Base-by-base conservation (phyloP, 2,888 invertebrate genomes). In the Eupsilia transversa region DNA sequence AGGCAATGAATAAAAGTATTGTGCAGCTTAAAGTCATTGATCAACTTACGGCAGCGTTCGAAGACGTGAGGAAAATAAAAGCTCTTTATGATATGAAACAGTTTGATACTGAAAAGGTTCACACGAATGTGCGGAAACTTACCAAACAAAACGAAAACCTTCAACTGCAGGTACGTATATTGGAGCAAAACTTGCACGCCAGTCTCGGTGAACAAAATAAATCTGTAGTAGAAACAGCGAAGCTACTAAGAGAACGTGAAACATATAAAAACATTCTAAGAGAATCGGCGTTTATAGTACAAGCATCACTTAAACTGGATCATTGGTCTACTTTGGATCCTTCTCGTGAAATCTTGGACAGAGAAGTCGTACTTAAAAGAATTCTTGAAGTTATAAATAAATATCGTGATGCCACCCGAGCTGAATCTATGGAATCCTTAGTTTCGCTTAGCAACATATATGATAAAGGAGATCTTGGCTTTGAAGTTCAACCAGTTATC, bases 1-100 rank as follows among this genome's bases (percentile, higher is more conserved):
- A 97, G 87, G 97, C 97, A 30, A 94, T 97, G 3, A 95, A 96
- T 30, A 97, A 97, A 91, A 97, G 96, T 59, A 93, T 96, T 35
- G 96, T 97, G 17, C 98, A 98, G 89, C 94, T 97, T 17, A 97
- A 97, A 89, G 95, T 97, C 1, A 98, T 98, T 49, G 97, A 97
- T 83, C 96, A 97, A 71, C 89, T 98, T 4, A 97, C 97, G 0
- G 88, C 90, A 1, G 97, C 97, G 77, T 97, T 97, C 82, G 96
- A 97, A 88, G 93, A 92, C 2, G 93, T 97, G n/a, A 96, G 96
- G 75, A 91, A 94, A 76, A 95, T 96, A 78, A 96, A 96, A 80
- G 94, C 96, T 0, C 88, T 88, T 67, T 95, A 83, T 89, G 96
- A 92, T 90, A 97, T 92, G 90, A 94, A 82, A 91, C 92, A 91